phyloP scores from a whole-genome alignment of 2,888 invertebrate species.

The Diaprepes abbreviatus region DNA sequence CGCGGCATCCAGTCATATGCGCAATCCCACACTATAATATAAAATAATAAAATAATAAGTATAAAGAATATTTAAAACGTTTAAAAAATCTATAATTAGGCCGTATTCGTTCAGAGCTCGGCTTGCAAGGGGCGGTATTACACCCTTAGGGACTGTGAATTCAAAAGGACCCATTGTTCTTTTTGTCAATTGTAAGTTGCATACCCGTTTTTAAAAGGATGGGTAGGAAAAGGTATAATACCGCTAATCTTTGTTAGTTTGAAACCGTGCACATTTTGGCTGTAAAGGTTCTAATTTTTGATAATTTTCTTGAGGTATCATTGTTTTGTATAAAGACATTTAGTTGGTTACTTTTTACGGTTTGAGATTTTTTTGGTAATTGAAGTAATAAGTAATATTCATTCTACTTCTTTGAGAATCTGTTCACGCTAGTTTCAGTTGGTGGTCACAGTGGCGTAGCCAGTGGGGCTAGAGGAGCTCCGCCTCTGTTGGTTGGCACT shows the following conservation, averaged over 20 bases:
- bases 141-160: conserved; percentile 38
- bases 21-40: conserved; percentile 10
- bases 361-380: too few species aligned
- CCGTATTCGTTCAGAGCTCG: conserved; percentile 5
- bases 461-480: too few species aligned
- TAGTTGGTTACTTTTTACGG: too few species aligned
- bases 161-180: conserved; percentile 21
- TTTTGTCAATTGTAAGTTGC: conserved; percentile 24
- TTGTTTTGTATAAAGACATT: too few species aligned
- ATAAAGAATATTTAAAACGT: conserved; percentile 15
- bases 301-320: too few species aligned
- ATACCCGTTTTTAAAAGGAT: not conserved
- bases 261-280: not conserved
- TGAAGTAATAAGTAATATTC: too few species aligned
- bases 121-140: conserved; percentile 51
- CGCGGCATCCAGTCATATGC: conserved; percentile 6
- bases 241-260: conserved; percentile 11
- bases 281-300: not conserved
- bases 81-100: conserved; percentile 34
- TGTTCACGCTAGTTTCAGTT: too few species aligned
- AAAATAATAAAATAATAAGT: conserved; percentile 16
- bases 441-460: too few species aligned
- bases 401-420: too few species aligned
- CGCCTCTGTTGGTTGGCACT: too few species aligned
- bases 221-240: conserved; percentile 10